Conservation (phyloP, 1,140 invertebrate species). For the Calosoma granatense region DNA sequence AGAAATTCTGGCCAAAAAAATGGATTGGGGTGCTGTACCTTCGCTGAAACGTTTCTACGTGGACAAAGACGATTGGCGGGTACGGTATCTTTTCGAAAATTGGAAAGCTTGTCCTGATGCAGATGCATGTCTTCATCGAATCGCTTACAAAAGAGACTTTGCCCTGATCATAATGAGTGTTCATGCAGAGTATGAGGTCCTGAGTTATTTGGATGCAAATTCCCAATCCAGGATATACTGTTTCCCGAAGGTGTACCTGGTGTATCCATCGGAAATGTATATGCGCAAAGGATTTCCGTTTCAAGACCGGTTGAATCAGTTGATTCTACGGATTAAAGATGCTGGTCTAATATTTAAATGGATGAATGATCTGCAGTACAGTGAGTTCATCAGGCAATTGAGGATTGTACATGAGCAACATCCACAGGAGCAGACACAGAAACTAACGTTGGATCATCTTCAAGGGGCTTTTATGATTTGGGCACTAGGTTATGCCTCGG, state of each 20-base stretch:
- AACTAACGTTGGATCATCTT: background rate
- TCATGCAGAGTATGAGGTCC: background rate
- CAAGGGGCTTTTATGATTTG: background rate
- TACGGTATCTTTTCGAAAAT: background rate
- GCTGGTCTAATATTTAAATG: background rate
- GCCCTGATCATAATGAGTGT: background rate
- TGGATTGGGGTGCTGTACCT: background rate
- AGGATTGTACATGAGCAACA: background rate
- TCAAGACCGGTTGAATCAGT: background rate
- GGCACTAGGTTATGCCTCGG: background rate
- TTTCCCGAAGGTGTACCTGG: background rate
- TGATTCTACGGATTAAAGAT: background rate
- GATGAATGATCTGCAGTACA: background rate
- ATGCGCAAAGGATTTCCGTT: background rate
- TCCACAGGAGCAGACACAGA: background rate
- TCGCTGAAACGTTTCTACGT: background rate
- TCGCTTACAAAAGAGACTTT: background rate
- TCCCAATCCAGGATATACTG: background rate
- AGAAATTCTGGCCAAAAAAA: background rate
- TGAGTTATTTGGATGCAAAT: background rate
- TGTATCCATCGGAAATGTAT: slow-evolving; percentile 3
- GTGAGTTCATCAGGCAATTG: too few species aligned
- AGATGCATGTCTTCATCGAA: background rate
- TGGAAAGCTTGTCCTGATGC: background rate
- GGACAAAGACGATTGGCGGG: background rate